phyloP scores from a whole-genome alignment of 2,113 vertebrate genomes.

The Osmerus eperlanus region DNA sequence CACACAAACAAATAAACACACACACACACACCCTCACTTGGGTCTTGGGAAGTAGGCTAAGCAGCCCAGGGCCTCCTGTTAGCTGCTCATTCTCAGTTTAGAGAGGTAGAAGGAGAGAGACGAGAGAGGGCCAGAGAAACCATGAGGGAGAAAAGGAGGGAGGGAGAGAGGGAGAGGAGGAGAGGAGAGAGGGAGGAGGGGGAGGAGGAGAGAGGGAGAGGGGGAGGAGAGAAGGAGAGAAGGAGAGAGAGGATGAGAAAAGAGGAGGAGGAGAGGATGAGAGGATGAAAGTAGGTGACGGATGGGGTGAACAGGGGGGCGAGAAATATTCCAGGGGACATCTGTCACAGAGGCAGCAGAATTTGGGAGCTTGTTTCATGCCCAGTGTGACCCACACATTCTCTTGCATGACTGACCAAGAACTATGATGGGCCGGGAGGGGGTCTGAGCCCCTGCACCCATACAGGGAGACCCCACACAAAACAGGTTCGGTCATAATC shows the following conservation, averaged over 20 bases:
- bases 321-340: constrained; percentile 61
- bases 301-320: constrained; percentile 23
- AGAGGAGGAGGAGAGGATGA: neutral
- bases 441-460: constrained; percentile 37
- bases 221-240: no score
- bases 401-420: constrained; percentile 60
- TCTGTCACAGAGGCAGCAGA: constrained; percentile 56
- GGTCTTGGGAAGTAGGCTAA: constrained; percentile 70
- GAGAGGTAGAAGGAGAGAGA: constrained; percentile 36
- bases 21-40: constrained; percentile 7
- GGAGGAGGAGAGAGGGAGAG: no score
- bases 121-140: neutral
- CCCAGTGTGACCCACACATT: constrained; percentile 53
- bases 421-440: constrained; percentile 54
- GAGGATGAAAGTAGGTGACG: neutral
- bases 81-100: constrained; percentile 49
- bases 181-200: no score
- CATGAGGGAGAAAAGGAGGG: constrained; percentile 2
- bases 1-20: neutral
- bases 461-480: constrained; percentile 43
- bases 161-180: no score
- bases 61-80: constrained; percentile 55
- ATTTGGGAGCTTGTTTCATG: constrained; percentile 59
- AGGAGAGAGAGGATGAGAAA: no score
- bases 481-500: neutral